Base-by-base conservation (phyloP, 1,140 invertebrate genomes). In the Wiebesia pumilae region DNA sequence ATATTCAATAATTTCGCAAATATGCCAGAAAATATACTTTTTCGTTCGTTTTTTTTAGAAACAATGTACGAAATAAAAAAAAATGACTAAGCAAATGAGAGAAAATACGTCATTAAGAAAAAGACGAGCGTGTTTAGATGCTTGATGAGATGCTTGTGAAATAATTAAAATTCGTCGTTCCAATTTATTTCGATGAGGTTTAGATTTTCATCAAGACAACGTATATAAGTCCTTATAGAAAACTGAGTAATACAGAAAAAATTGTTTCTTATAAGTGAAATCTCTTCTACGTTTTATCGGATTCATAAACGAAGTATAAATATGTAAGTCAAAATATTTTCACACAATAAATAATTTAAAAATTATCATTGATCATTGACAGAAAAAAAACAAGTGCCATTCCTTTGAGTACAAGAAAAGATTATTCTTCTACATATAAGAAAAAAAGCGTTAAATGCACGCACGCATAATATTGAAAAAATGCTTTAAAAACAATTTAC, bases 101-200 rank as follows among this genome's bases (percentile, higher is more conserved):
- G 67, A 80, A 69, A 85, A 54, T 43, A 69, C 79, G 83, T 82
- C 38, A 71, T 82, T 82, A 82, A 82, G 51, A 67, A 51, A 83
- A 83, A 83, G 67, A 77, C 71, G 82, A 84, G 73, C 83, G 73
- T 38, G 78, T 84, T 84, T 51, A 58, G 77, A 69, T 69, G 47
- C 65, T 30, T 75, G 82, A 73, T 47, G 82, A 73, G 82, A 47
- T 43, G 58, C 30, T 73, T 79, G 62, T 85, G 83, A 80, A 78
- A 77, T 77, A 85, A 85, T 85, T 85, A 81, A 81, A 80, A 69
- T 54, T 69, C 58, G 83, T 78, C 77, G 77, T 75, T 84, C 83
- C 58, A 84, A 84, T 84, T 84, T 84, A 78, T 78, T 78, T 78
- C 69, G 21, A 71, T 83, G 81, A 83, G 69, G 81, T 33, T 83